Percentiles rank a stretch among this genome's conserved stretches.
phyloP scores from a whole-genome alignment of 2,888 invertebrate species.

The Brachyopa scutellaris region DNA sequence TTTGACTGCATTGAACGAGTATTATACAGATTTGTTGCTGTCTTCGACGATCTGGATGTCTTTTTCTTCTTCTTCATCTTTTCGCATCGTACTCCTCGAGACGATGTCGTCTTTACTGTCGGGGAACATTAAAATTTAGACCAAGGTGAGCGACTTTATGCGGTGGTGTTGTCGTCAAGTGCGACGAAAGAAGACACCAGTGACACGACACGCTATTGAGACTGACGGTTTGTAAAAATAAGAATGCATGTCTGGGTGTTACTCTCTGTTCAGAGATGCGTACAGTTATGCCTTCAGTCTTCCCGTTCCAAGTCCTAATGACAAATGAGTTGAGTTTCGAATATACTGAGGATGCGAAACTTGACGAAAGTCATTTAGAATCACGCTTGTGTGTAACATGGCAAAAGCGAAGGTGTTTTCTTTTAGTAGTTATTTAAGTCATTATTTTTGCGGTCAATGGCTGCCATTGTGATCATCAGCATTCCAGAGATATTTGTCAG shows the following conservation, averaged over 20 bases:
- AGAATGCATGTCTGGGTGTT: conserved; percentile 14
- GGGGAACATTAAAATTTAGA: conserved; percentile 43
- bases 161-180: conserved; percentile 48
- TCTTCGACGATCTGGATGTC: conserved; percentile 4
- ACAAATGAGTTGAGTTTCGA: neutral
- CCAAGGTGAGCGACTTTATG: conserved; percentile 66
- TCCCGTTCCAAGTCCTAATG: no score
- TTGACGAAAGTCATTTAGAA: conserved; percentile 10
- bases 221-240: neutral
- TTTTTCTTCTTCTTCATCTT: neutral
- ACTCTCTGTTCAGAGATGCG: conserved; percentile 33
- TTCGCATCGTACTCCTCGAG: neutral
- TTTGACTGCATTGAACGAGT: neutral
- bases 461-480: no score
- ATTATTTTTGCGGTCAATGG: no score
- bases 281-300: conserved; percentile 14
- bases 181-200: conserved; percentile 49
- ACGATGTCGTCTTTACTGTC: conserved; percentile 5
- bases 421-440: no score
- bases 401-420: no score
- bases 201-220: conserved; percentile 33
- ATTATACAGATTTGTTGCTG: conserved; percentile 1
- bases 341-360: conserved; percentile 23
- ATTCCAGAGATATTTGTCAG: no score
- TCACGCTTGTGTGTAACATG: conserved; percentile 19